Conservation (phyloP, 2,113 vertebrate genomes). For the Dendropsophus ebraccatus region DNA sequence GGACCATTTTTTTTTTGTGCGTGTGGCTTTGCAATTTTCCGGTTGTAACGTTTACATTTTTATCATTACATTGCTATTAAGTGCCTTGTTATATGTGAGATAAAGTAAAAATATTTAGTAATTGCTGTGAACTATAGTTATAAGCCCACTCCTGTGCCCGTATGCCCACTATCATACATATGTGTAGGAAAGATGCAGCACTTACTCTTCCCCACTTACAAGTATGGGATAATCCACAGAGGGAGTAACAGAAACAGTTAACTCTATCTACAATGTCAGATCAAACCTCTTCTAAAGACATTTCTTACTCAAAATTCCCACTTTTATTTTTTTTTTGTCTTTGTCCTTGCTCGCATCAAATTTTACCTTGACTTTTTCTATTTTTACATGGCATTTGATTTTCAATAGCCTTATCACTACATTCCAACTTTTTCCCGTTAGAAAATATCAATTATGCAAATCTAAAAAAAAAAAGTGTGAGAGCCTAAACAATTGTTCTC, state of each 20-base stretch:
- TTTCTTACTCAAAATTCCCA: background rate
- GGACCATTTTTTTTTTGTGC: too few relatives aligned
- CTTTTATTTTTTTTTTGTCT: background rate
- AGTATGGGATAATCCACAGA: background rate
- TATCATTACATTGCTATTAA: too few relatives aligned
- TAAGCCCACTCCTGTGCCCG: too few relatives aligned
- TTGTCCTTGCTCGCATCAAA: background rate
- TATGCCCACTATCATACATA: too few relatives aligned
- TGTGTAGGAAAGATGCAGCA: too few relatives aligned
- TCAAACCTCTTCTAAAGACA: background rate
- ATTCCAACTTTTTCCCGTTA: slow-evolving; percentile 10
- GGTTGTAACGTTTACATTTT: too few relatives aligned
- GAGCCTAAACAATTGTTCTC: slow-evolving; percentile 13
- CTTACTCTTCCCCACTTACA: too few relatives aligned
- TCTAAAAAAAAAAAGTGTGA: background rate
- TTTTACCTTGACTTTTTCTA: background rate
- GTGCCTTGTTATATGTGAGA: too few relatives aligned
- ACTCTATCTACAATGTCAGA: background rate
- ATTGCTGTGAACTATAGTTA: too few relatives aligned
- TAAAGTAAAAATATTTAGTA: too few relatives aligned
- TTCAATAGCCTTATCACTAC: background rate
- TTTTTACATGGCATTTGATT: background rate
- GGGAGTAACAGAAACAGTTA: background rate
- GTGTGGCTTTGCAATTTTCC: too few relatives aligned
- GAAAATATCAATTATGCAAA: slow-evolving; percentile 30